A percentile compares a stretch with the other conserved stretches of the same genome.
phyloP scores from a whole-genome alignment of 2,888 invertebrate genomes.

The Julus scanicus region DNA sequence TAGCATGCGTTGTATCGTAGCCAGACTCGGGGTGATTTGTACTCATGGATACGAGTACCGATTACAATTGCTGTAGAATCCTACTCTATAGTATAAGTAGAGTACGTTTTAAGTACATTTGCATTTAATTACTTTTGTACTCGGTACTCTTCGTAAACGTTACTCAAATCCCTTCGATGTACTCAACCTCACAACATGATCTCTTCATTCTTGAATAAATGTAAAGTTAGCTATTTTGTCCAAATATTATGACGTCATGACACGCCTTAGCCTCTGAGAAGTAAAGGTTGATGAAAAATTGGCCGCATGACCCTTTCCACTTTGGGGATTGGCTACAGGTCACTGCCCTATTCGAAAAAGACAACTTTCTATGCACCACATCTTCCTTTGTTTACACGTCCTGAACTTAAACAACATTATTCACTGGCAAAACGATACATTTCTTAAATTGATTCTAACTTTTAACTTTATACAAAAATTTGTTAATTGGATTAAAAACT shows the following conservation, averaged over 20 bases:
- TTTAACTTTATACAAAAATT: background rate
- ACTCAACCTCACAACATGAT: too few relatives aligned
- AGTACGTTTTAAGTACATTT: too few relatives aligned
- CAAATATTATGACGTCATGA: too few relatives aligned
- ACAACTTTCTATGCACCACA: background rate
- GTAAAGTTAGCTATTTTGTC: background rate
- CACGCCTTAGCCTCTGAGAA: background rate
- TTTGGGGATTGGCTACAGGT: background rate
- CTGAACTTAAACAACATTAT: background rate
- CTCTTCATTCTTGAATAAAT: background rate
- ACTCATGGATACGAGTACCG: too few relatives aligned
- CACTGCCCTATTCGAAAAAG: slow-evolving; percentile 2
- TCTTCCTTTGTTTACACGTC: background rate
- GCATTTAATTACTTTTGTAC: too few relatives aligned
- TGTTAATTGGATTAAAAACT: background rate
- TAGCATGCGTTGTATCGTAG: too few relatives aligned
- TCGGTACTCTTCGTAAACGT: too few relatives aligned
- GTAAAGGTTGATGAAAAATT: background rate
- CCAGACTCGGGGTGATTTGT: too few relatives aligned
- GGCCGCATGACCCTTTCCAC: background rate
- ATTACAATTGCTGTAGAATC: too few relatives aligned
- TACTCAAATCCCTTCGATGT: too few relatives aligned
- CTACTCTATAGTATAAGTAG: too few relatives aligned
- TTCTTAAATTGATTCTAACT: background rate
- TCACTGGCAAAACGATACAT: background rate